Evolutionary conservation across 2,113 vertebrate species (phyloP).

Genomic region (Pedionomus torquatus): DNA sequence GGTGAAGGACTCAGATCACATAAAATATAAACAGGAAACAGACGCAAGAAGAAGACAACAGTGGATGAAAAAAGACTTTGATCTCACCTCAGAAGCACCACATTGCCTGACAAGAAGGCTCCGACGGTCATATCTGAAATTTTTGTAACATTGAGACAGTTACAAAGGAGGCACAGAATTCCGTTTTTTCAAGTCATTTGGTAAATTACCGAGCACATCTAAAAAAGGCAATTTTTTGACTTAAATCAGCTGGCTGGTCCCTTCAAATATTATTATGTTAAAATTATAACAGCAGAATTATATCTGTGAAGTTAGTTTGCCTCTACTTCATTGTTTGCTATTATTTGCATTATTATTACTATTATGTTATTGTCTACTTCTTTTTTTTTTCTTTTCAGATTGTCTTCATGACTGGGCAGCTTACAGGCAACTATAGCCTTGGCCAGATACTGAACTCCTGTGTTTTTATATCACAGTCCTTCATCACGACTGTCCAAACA

Average conservation of each 20-base stretch:
- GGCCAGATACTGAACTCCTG: not conserved
- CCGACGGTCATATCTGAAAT: conserved; percentile 93
- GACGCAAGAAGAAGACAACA: not conserved
- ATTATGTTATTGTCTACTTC: not conserved
- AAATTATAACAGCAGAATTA: not conserved
- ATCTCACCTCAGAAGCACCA: conserved; percentile 92
- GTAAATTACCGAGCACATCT: not conserved
- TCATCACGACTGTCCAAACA: not conserved
- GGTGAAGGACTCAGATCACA: not conserved
- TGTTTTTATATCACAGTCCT: not conserved
- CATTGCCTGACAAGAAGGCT: conserved; percentile 93
- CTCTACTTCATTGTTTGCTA: not conserved
- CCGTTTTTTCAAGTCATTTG: not conserved
- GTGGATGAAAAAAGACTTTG: not conserved
- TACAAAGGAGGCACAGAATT: not conserved
- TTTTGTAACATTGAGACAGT: conserved; percentile 20
- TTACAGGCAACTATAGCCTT: not conserved
- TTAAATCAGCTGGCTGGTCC: not conserved
- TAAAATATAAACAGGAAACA: not conserved
- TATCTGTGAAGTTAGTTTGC: not conserved
- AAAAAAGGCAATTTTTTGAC: not conserved
- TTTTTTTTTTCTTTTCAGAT: not conserved
- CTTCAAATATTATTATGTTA: not conserved
- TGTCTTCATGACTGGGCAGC: not conserved
- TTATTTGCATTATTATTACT: not conserved